These are phyloP conservation scores for Meandrusa payeni DNA, from an alignment of 2,888 invertebrate genomes.

Conservation along the genomic window DNA sequence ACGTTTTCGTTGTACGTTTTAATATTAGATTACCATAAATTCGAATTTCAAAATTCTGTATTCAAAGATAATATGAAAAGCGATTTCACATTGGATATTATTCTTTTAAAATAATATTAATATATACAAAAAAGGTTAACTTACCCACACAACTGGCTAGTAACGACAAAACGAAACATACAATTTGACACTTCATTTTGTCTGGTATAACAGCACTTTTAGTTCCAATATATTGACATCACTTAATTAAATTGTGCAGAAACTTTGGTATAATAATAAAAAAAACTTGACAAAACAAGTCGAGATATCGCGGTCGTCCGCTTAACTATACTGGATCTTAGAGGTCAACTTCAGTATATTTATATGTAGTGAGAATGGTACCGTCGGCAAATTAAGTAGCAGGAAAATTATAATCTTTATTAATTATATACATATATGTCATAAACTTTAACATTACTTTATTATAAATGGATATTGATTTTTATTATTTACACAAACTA, in stretches of 20 bases:
- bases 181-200: slow-evolving; percentile 43
- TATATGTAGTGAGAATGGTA: slow-evolving; percentile 54
- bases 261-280: slow-evolving; percentile 18
- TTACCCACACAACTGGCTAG: slow-evolving; percentile 47
- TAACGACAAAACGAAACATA: slow-evolving; percentile 44
- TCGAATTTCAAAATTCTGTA: no score
- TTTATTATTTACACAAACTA: no score
- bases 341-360: slow-evolving; percentile 66
- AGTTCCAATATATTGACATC: slow-evolving; percentile 30
- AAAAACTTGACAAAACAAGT: slow-evolving; percentile 27
- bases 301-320: slow-evolving; percentile 38
- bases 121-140: slow-evolving; percentile 32
- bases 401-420: neutral
- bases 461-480: no score
- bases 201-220: slow-evolving; percentile 22
- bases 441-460: no score
- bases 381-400: slow-evolving; percentile 39
- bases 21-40: no score
- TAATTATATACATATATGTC: no score
- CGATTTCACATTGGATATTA: no score
- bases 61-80: no score
- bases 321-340: slow-evolving; percentile 58
- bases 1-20: no score
- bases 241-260: slow-evolving; percentile 21
- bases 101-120: no score